Base-by-base conservation (phyloP, 2,888 invertebrate genomes). In the Zhuqinia jingwanae region DNA sequence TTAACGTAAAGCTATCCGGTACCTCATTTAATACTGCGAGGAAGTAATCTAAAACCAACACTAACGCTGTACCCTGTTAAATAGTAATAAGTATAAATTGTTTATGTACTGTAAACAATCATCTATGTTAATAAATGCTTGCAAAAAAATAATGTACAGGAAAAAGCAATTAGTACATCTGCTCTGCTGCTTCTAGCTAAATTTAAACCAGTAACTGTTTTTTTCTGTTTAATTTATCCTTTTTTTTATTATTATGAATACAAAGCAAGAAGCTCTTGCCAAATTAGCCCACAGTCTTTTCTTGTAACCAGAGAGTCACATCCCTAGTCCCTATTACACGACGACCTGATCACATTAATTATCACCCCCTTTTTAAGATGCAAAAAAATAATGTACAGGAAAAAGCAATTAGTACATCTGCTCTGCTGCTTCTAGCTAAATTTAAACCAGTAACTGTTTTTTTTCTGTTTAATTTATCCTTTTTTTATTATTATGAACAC, bases 201-300 rank as follows among this genome's bases (percentile, higher is more conserved):
- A 22, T 58, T 58, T 13, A 25, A 25, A 58, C 25, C 58, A 15
- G 58, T 58, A 58, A 58, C 2, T 58, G 25, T 22, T 58, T 65
- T 65, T n/a, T n/a, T n/a, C n/a, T n/a, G n/a, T 36, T 65, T 10
- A 65, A 36, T 36, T 42, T 17, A 65, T 65, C 30, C 13, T 11
- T 45, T n/a, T n/a, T n/a, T n/a, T n/a, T n/a, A n/a, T n/a, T n/a
- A 68, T 68, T 65, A 68, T 45, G 22, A 36, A 45, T 78, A 47
- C 50, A 8, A 45, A 20, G 15, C 45, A 45, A 20, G 42, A 42
- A 68, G 3, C 42, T 25, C 68, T 79, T 79, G 68, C 22, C 79
- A 68, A 79, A 53, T 79, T 79, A 79, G 79, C 53, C 17, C 68
- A 68, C 27, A 65, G n/a, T 17, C 45, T 45, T 68, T 42, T 45